phyloP scores from a whole-genome alignment of 2,797 vertebrate genomes.

The Acropternis orthonyx region DNA sequence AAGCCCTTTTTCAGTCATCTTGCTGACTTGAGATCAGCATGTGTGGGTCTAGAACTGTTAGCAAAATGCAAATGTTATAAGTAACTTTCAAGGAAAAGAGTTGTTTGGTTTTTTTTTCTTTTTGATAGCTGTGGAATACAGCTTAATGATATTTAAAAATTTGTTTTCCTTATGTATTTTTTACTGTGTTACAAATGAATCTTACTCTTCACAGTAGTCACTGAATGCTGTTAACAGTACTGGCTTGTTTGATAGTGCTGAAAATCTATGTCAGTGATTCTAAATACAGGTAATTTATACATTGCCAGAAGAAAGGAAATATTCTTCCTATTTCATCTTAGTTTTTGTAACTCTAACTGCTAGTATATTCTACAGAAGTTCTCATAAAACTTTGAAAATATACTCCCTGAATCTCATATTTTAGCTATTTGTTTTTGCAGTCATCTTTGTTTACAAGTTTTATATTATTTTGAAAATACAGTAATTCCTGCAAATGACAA shows the following conservation, averaged over 20 bases:
- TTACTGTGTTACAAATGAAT: not conserved
- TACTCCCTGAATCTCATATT: not conserved
- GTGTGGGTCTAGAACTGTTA: not conserved
- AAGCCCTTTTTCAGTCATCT: not conserved
- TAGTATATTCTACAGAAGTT: not conserved
- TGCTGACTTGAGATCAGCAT: not conserved
- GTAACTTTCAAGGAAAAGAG: not conserved
- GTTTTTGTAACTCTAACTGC: not conserved
- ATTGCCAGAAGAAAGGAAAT: not conserved
- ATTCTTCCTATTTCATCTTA: not conserved
- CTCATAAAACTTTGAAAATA: not conserved
- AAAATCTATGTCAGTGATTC: slow-evolving; percentile 28
- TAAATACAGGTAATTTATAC: slow-evolving; percentile 8
- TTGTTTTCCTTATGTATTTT: not conserved
- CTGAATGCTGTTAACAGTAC: not conserved
- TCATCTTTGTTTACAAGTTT: not conserved
- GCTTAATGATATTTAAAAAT: not conserved
- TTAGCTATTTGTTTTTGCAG: not conserved
- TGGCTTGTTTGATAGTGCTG: not conserved
- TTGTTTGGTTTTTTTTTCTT: not conserved
- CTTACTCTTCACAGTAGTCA: not conserved
- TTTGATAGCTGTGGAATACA: not conserved
- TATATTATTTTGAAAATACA: not conserved
- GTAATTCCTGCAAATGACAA: not conserved
- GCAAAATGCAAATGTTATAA: not conserved